phyloP scores from a whole-genome alignment of 2,888 invertebrate genomes.

The Cataglyphis cursor region DNA sequence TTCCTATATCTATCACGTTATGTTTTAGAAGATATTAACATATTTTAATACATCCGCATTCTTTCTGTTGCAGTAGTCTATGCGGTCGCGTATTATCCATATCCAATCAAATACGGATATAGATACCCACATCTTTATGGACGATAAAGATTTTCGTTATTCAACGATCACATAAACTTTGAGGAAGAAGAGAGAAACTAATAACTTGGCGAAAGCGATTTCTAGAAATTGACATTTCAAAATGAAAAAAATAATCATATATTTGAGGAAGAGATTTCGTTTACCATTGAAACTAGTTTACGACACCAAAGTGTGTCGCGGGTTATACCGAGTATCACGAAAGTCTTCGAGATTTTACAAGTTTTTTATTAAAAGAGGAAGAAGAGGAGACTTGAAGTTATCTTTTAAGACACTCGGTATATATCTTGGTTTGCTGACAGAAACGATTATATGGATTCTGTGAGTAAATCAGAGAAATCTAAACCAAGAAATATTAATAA shows the following conservation, averaged over 20 bases:
- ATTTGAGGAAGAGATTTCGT: background rate
- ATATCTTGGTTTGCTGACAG: background rate
- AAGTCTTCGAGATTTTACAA: background rate
- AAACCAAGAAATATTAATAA: background rate
- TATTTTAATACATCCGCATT: conserved; percentile 6
- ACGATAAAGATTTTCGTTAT: conserved; percentile 30
- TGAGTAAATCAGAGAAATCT: background rate
- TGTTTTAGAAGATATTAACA: background rate
- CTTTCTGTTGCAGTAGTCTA: conserved; percentile 47
- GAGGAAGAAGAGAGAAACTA: too few relatives aligned
- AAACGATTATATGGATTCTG: conserved; percentile 26
- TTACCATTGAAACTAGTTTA: conserved; percentile 1
- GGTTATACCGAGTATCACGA: background rate
- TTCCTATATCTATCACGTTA: background rate
- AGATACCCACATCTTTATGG: conserved; percentile 6
- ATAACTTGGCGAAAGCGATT: background rate
- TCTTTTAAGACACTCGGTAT: background rate
- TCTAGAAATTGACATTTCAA: conserved; percentile 4
- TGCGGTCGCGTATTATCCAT: conserved; percentile 38
- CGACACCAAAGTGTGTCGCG: conserved; percentile 20
- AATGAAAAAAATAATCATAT: background rate
- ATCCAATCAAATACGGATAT: conserved; percentile 30
- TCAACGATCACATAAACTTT: background rate
- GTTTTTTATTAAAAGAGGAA: background rate
- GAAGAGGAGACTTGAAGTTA: background rate